Evolutionary conservation across 2,888 invertebrate genomes (phyloP).

Genomic region (Sinohyriopsis cumingii): DNA sequence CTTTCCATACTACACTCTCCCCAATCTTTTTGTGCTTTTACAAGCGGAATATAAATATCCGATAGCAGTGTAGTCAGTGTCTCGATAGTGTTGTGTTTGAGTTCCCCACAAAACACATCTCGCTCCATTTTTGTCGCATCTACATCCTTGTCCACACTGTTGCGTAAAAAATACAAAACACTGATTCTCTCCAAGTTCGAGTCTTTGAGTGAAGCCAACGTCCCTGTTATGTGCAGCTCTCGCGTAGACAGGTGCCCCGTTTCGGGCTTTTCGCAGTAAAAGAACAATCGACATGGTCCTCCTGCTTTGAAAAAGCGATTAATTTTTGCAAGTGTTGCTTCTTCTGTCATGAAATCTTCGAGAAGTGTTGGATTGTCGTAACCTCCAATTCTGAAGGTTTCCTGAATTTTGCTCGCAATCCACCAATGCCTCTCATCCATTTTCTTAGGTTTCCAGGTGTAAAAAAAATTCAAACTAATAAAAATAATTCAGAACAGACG

Average conservation of each 20-base stretch:
- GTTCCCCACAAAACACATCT: constrained; percentile 70
- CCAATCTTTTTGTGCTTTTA: constrained; percentile 69
- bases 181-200: constrained; percentile 60
- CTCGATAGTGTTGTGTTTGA: constrained; percentile 69
- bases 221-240: constrained; percentile 64
- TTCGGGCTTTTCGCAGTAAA: constrained; percentile 66
- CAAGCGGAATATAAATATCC: constrained; percentile 69
- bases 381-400: constrained; percentile 69
- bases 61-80: constrained; percentile 64
- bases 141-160: constrained; percentile 66
- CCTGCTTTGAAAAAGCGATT: constrained; percentile 67
- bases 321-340: constrained; percentile 63
- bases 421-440: constrained; percentile 73
- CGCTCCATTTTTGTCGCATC: constrained; percentile 65
- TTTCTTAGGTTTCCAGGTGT: constrained; percentile 9
- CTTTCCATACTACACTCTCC: constrained; percentile 68
- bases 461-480: not conserved
- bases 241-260: constrained; percentile 53
- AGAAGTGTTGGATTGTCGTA: constrained; percentile 67
- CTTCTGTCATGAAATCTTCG: constrained; percentile 69
- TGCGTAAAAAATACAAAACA: constrained; percentile 68
- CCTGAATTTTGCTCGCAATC: constrained; percentile 71
- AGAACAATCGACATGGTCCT: constrained; percentile 68
- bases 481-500: not conserved
- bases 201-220: constrained; percentile 64